These are phyloP conservation scores for Mesocentrotus franciscanus DNA, from an alignment of 53 echinoderm and acorn worm genomes.

Conservation along the genomic window DNA sequence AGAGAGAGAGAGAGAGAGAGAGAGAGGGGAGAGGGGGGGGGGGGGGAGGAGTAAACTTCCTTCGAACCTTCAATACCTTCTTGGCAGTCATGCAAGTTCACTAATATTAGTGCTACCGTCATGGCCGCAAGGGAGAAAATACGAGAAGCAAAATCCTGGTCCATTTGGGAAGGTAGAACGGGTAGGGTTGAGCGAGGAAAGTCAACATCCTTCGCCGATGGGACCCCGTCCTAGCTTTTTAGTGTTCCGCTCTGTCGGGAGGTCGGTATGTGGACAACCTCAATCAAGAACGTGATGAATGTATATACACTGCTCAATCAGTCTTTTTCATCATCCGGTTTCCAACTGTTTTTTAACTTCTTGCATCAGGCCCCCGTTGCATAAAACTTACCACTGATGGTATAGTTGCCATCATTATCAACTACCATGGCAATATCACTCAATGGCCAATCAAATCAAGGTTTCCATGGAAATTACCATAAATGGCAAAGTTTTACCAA, in stretches of 20 bases:
- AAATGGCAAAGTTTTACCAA: too few species aligned
- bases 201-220: constrained; percentile 41
- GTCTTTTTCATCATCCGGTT: not conserved
- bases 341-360: not conserved
- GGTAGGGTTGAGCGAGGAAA: constrained; percentile 34
- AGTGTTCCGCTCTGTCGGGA: constrained; percentile 38
- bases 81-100: constrained; percentile 37
- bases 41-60: not conserved
- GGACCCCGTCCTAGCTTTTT: constrained; percentile 46
- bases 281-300: not conserved
- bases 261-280: constrained; percentile 41
- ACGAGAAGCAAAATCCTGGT: not conserved
- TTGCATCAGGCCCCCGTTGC: too few species aligned
- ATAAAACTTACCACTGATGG: too few species aligned
- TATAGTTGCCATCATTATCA: too few species aligned
- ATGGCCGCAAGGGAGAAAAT: constrained; percentile 47
- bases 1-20: constrained; percentile 16
- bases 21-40: not conserved
- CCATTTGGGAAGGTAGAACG: constrained; percentile 51
- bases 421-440: too few species aligned
- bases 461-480: too few species aligned
- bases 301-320: not conserved
- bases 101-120: constrained; percentile 38
- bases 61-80: constrained; percentile 16
- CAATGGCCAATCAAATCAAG: too few species aligned